A percentile compares a stretch with the other conserved stretches of the same genome.
These are phyloP conservation scores for Pipistrellus kuhlii DNA, from an alignment of 2,797 vertebrate species.

Conservation along the genomic window DNA sequence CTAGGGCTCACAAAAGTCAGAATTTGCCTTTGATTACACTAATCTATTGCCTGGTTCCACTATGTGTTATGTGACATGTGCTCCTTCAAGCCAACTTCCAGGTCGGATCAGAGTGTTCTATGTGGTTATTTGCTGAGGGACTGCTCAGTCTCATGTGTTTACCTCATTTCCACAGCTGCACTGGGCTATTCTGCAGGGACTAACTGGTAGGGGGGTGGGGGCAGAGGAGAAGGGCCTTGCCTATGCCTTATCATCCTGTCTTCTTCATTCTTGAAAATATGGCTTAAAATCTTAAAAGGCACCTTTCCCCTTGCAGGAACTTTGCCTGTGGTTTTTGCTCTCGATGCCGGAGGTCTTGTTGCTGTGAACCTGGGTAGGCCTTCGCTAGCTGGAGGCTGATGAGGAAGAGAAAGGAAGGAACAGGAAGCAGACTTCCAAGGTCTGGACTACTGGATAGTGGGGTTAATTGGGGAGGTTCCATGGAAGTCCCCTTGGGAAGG, in stretches of 20 bases:
- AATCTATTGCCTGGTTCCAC: background rate
- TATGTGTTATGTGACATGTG: background rate
- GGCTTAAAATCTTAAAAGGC: background rate
- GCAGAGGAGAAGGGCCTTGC: background rate
- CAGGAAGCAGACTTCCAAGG: background rate
- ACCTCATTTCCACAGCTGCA: background rate
- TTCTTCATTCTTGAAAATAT: background rate
- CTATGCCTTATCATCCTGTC: background rate
- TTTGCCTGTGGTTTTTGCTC: background rate
- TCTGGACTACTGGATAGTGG: no score
- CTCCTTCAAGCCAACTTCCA: background rate
- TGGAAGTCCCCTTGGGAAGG: background rate
- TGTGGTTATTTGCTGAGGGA: background rate
- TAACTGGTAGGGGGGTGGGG: background rate
- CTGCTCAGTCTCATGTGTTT: background rate
- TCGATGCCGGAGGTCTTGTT: background rate
- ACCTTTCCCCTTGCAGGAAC: background rate
- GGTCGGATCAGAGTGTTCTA: accelerated
- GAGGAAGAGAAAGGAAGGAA: background rate
- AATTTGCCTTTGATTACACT: background rate
- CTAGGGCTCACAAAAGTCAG: background rate
- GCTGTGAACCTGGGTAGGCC: background rate
- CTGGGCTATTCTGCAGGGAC: background rate
- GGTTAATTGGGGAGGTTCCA: background rate
- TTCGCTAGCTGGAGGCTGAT: background rate